Evolutionary conservation across 2,797 vertebrate species (phyloP).

Genomic region (Danio kyathit): DNA sequence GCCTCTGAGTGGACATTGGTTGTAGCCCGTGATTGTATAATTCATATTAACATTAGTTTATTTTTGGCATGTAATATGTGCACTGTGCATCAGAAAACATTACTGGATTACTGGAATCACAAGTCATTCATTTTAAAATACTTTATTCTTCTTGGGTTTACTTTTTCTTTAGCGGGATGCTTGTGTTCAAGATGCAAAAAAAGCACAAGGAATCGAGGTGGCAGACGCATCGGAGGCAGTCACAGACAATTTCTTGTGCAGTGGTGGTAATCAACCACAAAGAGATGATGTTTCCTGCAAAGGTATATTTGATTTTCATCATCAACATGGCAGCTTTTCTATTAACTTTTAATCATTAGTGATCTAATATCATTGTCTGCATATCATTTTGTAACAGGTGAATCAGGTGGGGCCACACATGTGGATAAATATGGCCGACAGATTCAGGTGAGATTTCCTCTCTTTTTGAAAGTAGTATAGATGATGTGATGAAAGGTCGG

Average conservation of each 20-base stretch:
- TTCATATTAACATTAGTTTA: no score
- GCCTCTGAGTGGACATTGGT: no score
- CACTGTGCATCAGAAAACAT: neutral
- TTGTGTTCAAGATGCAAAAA: constrained; percentile 56
- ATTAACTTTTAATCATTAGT: neutral
- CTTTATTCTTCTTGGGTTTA: neutral
- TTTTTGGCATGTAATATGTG: neutral
- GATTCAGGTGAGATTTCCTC: constrained; percentile 61
- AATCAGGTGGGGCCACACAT: constrained; percentile 62
- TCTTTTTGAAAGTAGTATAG: neutral
- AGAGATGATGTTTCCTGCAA: constrained; percentile 58
- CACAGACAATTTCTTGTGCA: constrained; percentile 62
- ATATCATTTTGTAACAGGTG: constrained; percentile 56
- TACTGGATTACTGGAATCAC: no score
- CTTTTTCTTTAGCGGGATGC: constrained; percentile 38
- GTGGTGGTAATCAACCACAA: constrained; percentile 51
- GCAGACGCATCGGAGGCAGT: constrained; percentile 25
- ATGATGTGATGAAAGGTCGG: neutral
- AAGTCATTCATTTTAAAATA: no score
- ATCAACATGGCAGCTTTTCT: neutral
- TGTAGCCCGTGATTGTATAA: no score
- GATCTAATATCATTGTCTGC: neutral
- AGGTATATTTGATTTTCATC: constrained; percentile 52
- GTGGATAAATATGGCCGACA: constrained; percentile 45
- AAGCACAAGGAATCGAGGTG: neutral